Evolutionary conservation across 2,797 vertebrate species (phyloP).

Genomic region (Pangasius macronema): DNA sequence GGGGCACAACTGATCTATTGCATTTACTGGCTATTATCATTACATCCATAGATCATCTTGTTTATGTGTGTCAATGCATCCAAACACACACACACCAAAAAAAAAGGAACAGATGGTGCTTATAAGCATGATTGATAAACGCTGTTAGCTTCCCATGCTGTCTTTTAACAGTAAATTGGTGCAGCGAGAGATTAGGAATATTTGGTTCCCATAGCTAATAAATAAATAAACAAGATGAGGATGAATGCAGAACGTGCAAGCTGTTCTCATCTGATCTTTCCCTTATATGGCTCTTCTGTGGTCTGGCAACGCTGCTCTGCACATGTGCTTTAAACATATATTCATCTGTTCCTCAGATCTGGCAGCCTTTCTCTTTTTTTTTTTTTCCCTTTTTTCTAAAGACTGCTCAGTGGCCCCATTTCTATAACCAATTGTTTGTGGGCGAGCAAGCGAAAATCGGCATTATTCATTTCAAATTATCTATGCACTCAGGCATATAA

Average conservation of each 20-base stretch:
- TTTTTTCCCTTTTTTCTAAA: constrained; percentile 1
- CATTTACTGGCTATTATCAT: constrained; percentile 46
- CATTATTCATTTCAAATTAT: constrained; percentile 44
- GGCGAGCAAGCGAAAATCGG: constrained; percentile 27
- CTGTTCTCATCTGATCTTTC: constrained; percentile 47
- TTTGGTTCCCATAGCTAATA: constrained; percentile 48
- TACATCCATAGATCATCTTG: constrained; percentile 54
- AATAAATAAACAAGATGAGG: constrained; percentile 49
- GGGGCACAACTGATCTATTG: constrained; percentile 28
- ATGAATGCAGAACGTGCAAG: constrained; percentile 37
- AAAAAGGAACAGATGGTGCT: constrained; percentile 51
- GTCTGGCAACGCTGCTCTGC: constrained; percentile 32
- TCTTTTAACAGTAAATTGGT: constrained; percentile 46
- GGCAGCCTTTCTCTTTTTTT: constrained; percentile 5
- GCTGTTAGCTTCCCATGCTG: constrained; percentile 22
- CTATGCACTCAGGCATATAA: constrained; percentile 30
- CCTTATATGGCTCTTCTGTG: constrained; percentile 48
- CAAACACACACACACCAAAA: constrained; percentile 33
- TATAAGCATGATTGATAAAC: constrained; percentile 52
- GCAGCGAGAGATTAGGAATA: constrained; percentile 47
- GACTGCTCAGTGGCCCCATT: constrained; percentile 36
- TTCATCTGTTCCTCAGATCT: constrained; percentile 52
- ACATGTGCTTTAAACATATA: constrained; percentile 56
- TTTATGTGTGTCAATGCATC: constrained; percentile 53
- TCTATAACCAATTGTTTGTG: constrained; percentile 52